Conservation (phyloP, 53 echinoderm and acorn worm genomes). For the Temnopleurus reevesii region DNA sequence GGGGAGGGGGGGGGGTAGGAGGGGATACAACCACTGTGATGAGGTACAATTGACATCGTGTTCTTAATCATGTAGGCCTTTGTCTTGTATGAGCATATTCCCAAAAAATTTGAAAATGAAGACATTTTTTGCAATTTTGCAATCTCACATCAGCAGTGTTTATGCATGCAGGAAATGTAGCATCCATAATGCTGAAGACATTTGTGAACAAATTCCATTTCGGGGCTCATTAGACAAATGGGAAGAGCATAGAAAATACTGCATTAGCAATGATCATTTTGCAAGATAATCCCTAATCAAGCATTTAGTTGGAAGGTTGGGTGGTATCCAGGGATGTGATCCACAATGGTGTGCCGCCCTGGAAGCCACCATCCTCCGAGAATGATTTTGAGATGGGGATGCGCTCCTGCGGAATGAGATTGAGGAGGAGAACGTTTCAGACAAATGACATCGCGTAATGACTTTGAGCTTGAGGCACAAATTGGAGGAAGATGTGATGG, state of each 20-base stretch:
- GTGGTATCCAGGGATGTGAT: background rate
- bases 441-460: conserved; percentile 31
- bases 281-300: conserved; percentile 18
- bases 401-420: background rate
- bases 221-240: conserved; percentile 27
- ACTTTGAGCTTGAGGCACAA: conserved; percentile 23
- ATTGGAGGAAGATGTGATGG: background rate
- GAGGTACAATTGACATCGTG: no score
- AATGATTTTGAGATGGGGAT: background rate
- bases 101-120: no score
- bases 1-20: no score
- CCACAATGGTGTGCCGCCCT: background rate
- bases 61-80: no score
- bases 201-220: conserved; percentile 21
- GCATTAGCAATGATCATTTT: conserved; percentile 16
- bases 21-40: no score
- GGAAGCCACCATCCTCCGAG: background rate
- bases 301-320: conserved; percentile 7
- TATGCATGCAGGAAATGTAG: conserved; percentile 5
- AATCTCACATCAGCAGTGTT: background rate
- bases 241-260: background rate
- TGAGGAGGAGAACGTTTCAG: conserved; percentile 35
- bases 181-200: conserved; percentile 9
- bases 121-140: background rate
- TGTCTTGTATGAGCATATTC: no score